phyloP scores from a whole-genome alignment of 2,888 invertebrate species.

The Harmothoe impar region DNA sequence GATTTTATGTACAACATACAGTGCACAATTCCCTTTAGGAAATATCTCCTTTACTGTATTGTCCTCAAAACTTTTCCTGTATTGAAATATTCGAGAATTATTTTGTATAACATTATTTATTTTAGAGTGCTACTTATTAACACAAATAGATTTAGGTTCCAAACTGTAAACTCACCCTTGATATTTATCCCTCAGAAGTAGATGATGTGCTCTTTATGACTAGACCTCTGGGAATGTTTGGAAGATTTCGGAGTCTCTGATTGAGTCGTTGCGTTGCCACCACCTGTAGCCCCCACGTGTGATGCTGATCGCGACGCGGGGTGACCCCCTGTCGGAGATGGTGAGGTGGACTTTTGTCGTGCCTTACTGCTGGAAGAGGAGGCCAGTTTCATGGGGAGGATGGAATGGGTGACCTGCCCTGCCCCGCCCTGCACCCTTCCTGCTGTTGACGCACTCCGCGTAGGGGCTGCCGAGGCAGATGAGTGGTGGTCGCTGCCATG shows the following conservation, averaged over 20 bases:
- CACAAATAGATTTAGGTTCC: background rate
- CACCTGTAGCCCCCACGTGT: background rate
- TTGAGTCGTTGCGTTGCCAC: background rate
- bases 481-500: background rate
- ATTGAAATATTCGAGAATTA: no score
- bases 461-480: background rate
- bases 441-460: background rate
- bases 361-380: background rate
- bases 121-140: no score
- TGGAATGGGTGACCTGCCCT: conserved; percentile 53
- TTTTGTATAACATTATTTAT: no score
- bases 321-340: conserved; percentile 47
- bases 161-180: conserved; percentile 37
- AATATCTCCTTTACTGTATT: no score
- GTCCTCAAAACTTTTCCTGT: no score
- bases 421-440: background rate
- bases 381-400: conserved; percentile 63
- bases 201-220: conserved; percentile 55
- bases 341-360: conserved; percentile 54
- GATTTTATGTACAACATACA: no score
- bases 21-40: no score
- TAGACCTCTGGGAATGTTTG: conserved; percentile 64
- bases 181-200: conserved; percentile 60
- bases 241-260: conserved; percentile 61
- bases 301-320: conserved; percentile 11